phyloP scores from a whole-genome alignment of 2,797 vertebrate species.

The Gadopsis marmoratus region DNA sequence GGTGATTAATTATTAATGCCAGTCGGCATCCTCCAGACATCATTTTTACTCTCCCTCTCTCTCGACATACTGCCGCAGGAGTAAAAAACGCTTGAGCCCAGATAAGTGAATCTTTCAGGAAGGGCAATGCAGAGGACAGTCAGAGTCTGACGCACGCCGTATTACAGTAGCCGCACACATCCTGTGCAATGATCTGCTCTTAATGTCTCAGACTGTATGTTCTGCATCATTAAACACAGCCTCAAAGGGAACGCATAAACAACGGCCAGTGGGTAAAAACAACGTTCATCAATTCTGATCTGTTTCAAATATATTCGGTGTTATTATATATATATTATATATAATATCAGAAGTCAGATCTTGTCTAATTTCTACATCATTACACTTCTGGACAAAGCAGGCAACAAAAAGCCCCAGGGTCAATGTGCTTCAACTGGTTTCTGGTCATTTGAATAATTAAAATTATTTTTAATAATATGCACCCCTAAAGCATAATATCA shows the following conservation, averaged over 20 bases:
- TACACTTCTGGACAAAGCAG: conserved; percentile 26
- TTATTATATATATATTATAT: too few relatives aligned
- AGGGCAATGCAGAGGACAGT: conserved; percentile 63
- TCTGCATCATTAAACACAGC: conserved; percentile 40
- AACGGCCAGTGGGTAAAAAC: conserved; percentile 35
- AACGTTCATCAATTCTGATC: conserved; percentile 40
- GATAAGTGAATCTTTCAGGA: conserved; percentile 68
- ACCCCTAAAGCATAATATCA: background rate
- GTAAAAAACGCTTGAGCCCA: conserved; percentile 62
- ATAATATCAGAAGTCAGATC: conserved; percentile 41
- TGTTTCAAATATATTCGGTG: conserved; percentile 18
- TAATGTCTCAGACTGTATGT: conserved; percentile 12
- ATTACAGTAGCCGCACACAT: conserved; percentile 12
- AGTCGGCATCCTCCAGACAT: conserved; percentile 78
- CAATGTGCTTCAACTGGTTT: conserved; percentile 27
- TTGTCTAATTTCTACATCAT: conserved; percentile 26
- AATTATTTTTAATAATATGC: conserved; percentile 33
- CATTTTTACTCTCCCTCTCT: conserved; percentile 65
- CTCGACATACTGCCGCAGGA: conserved; percentile 59
- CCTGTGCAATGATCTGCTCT: conserved; percentile 31
- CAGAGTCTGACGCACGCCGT: background rate
- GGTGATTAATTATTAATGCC: conserved; percentile 83
- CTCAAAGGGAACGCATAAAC: conserved; percentile 53
- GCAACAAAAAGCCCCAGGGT: conserved; percentile 27
- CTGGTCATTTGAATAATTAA: conserved; percentile 51